These are phyloP conservation scores for Halocaridina rubra DNA, from an alignment of 2,888 invertebrate genomes.

Conservation along the genomic window DNA sequence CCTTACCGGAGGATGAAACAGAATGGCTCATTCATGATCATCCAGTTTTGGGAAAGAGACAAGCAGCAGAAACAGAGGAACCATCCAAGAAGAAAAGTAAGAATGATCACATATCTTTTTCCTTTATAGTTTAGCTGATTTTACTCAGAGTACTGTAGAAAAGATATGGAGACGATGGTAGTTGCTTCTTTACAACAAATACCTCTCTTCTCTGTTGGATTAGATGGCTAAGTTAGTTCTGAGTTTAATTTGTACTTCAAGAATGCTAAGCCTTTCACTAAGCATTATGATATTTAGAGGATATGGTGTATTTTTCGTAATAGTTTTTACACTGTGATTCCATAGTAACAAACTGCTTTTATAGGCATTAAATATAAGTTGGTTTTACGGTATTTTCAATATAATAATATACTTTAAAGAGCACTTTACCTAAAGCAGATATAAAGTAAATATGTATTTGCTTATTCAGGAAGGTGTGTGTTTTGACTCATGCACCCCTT, in stretches of 20 bases:
- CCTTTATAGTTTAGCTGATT: background rate
- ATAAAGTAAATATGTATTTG: no score
- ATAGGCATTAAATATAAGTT: no score
- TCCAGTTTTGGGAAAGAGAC: background rate
- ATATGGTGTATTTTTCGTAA: no score
- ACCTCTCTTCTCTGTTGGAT: background rate
- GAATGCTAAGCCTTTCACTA: background rate
- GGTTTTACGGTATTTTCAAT: no score
- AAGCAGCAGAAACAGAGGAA: conserved; percentile 13
- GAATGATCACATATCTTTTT: background rate
- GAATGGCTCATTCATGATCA: conserved; percentile 28
- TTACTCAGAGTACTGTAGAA: background rate
- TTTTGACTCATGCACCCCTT: no score
- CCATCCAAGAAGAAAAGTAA: conserved; percentile 23
- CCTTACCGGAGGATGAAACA: conserved; percentile 27
- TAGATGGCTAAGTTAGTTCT: background rate
- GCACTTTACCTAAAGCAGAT: no score
- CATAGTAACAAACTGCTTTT: no score
- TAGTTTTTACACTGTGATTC: no score
- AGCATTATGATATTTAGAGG: background rate
- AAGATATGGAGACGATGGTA: background rate
- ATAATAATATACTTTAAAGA: no score
- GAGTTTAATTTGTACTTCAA: background rate
- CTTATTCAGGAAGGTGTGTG: no score
- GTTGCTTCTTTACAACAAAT: background rate